These are phyloP conservation scores for Isaurus tuberculatus DNA, from an alignment of 92 coral and sea anemone species.

Conservation along the genomic window DNA sequence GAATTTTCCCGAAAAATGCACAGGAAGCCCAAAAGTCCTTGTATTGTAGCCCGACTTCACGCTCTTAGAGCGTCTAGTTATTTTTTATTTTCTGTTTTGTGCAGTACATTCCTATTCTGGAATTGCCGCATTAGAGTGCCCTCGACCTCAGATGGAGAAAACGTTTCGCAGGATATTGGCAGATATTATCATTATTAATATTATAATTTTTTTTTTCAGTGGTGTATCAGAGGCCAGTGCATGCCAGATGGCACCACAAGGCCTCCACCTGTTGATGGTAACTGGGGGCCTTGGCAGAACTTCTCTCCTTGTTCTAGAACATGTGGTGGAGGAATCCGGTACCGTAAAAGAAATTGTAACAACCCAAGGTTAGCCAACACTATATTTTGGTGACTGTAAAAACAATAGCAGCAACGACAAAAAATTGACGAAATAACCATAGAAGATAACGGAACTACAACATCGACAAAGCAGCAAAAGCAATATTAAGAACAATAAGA, in stretches of 20 bases:
- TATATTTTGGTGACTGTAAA: not conserved
- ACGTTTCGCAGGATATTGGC: too few species aligned
- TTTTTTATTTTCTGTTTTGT: too few species aligned
- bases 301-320: slow-evolving; percentile 80
- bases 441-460: not conserved
- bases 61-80: too few species aligned
- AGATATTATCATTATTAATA: not conserved
- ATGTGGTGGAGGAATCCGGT: slow-evolving; percentile 87
- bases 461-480: not conserved
- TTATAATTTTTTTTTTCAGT: slow-evolving; percentile 43
- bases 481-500: too few species aligned
- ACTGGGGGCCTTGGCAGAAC: slow-evolving; percentile 89
- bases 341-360: slow-evolving; percentile 79
- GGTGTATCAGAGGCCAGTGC: slow-evolving; percentile 84
- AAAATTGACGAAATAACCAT: not conserved
- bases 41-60: too few species aligned
- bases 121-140: too few species aligned
- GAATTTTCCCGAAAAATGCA: too few species aligned
- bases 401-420: not conserved
- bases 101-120: too few species aligned
- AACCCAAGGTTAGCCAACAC: slow-evolving; percentile 72
- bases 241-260: slow-evolving; percentile 70
- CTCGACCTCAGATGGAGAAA: too few species aligned
- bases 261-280: slow-evolving; percentile 85
- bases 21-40: too few species aligned